Percentiles rank a stretch among this genome's conserved stretches.
phyloP scores from a whole-genome alignment of 2,888 invertebrate genomes.

The Sinotaia quadrata region DNA sequence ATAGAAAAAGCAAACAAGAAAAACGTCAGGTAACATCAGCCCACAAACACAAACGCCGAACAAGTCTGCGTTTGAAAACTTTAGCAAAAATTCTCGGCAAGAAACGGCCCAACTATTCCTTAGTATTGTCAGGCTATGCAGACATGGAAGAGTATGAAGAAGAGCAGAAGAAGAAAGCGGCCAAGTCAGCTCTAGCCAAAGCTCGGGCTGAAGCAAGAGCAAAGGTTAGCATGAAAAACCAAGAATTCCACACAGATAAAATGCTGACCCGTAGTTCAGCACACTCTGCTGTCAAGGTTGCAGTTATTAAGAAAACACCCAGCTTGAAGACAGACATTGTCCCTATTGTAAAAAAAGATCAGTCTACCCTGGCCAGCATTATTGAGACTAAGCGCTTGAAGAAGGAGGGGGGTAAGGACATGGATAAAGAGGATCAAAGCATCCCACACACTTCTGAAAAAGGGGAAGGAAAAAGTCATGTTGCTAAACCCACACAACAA shows the following conservation, averaged over 20 bases:
- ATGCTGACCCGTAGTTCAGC: conserved; percentile 14
- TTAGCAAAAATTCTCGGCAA: conserved; percentile 22
- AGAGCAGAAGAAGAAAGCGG: conserved; percentile 27
- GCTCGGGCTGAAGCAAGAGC: conserved; percentile 26
- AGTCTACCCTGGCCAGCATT: conserved; percentile 35
- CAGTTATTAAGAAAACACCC: background rate
- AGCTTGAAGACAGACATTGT: background rate
- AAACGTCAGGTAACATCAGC: conserved; percentile 7
- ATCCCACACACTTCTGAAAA: conserved; percentile 6
- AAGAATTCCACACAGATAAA: background rate
- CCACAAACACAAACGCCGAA: conserved; percentile 19
- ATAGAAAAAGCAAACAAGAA: conserved; percentile 6
- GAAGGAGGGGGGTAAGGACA: conserved; percentile 25
- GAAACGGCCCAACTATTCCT: conserved; percentile 21
- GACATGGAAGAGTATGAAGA: conserved; percentile 30
- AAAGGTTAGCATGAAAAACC: conserved; percentile 5
- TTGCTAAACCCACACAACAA: background rate
- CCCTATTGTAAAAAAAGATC: conserved; percentile 28
- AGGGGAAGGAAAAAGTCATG: background rate
- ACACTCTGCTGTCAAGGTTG: background rate
- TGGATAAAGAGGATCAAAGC: background rate
- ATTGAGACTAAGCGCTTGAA: conserved; percentile 38
- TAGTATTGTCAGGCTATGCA: conserved; percentile 19
- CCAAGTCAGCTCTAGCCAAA: conserved; percentile 23
- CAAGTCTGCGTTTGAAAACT: conserved; percentile 22